These are phyloP conservation scores for Cherax quadricarinatus DNA, from an alignment of 1,140 invertebrate genomes.

Conservation along the genomic window DNA sequence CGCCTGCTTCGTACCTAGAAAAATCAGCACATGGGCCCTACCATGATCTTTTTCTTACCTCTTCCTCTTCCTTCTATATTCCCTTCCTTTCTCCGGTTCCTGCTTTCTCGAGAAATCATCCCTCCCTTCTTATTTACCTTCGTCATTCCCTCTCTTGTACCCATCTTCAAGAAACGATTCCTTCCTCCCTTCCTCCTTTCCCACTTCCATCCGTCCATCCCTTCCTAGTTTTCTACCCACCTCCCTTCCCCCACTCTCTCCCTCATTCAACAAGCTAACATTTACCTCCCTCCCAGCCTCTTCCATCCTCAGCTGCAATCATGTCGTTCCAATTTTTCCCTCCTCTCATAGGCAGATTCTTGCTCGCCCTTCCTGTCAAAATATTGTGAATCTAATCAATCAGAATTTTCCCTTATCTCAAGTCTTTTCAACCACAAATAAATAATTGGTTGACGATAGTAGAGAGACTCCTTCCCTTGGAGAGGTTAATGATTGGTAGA, in stretches of 20 bases:
- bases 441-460: not conserved
- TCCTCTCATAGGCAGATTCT: not conserved
- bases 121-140: not conserved
- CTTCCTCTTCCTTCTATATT: not conserved
- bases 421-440: not conserved
- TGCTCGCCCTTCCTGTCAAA: not conserved
- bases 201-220: not conserved
- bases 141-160: not conserved
- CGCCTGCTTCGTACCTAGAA: too few species aligned
- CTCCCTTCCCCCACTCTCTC: too few species aligned
- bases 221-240: not conserved
- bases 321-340: not conserved
- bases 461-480: too few species aligned
- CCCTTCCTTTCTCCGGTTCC: not conserved
- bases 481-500: too few species aligned
- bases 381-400: constrained; percentile 7
- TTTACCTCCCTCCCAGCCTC: not conserved
- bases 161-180: not conserved
- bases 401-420: not conserved
- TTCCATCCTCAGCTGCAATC: not conserved
- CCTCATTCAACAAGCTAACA: not conserved
- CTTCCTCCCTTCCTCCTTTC: not conserved
- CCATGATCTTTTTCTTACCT: not conserved
- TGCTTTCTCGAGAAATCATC: not conserved
- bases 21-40: too few species aligned